These are phyloP conservation scores for Junonia oenone DNA, from an alignment of 2,888 invertebrate species.

Conservation along the genomic window DNA sequence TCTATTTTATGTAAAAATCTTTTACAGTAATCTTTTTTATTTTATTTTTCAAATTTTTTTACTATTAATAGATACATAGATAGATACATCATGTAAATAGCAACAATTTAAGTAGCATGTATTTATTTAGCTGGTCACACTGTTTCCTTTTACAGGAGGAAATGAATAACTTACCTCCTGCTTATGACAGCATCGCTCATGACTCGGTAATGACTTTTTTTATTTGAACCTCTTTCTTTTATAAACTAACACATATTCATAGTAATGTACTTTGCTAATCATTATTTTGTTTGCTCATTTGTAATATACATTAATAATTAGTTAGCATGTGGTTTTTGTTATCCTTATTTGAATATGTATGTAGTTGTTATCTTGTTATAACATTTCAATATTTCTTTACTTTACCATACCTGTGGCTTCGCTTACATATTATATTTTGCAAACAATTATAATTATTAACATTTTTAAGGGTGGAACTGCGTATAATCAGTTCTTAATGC, in stretches of 20 bases:
- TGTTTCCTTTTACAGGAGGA: constrained; percentile 77
- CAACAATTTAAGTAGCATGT: not conserved
- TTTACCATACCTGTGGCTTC: no score
- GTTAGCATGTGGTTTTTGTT: not conserved
- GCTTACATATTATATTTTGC: no score
- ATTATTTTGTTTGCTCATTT: not conserved
- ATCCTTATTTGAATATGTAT: not conserved
- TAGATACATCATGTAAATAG: no score
- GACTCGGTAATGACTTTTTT: constrained; percentile 82
- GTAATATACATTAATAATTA: not conserved
- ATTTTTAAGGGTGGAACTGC: not conserved
- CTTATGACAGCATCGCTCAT: constrained; percentile 85
- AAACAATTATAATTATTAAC: not conserved
- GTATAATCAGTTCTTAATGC: no score
- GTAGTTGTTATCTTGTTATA: no score
- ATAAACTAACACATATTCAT: not conserved
- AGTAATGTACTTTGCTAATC: not conserved
- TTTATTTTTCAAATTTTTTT: not conserved
- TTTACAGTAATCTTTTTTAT: no score
- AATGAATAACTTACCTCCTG: constrained; percentile 82
- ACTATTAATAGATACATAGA: no score
- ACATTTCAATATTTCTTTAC: no score
- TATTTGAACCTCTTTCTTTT: no score
- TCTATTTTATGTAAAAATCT: no score
- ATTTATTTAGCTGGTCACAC: not conserved